Conservation (phyloP, 2,113 vertebrate genomes). For the Myrmecobius fasciatus region DNA sequence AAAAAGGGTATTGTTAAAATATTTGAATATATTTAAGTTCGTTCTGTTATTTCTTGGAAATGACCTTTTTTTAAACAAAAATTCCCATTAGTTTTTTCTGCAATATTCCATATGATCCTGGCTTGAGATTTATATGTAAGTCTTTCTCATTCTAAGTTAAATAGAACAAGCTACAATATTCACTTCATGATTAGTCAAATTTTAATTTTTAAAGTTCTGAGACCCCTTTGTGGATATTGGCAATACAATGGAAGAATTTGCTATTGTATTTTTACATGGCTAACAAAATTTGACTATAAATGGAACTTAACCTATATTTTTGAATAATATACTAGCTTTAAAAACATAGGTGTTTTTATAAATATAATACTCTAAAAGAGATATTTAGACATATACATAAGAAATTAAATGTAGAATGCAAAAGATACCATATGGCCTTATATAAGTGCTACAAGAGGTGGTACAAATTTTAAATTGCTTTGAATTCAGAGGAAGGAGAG, state of each 20-base stretch:
- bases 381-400: not conserved
- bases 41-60: conserved; percentile 48
- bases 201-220: conserved; percentile 52
- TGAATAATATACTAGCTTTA: conserved; percentile 38
- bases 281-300: conserved; percentile 53
- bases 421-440: not conserved
- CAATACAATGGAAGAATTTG: conserved; percentile 5
- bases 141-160: conserved; percentile 33
- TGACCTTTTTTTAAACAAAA: conserved; percentile 53
- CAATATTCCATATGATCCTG: conserved; percentile 44
- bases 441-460: not conserved
- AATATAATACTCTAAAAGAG: conserved; percentile 17
- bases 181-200: not conserved
- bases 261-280: conserved; percentile 21
- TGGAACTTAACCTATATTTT: conserved; percentile 36
- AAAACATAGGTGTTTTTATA: conserved; percentile 39
- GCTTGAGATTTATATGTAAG: conserved; percentile 18
- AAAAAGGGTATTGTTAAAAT: conserved; percentile 69
- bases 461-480: not conserved
- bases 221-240: conserved; percentile 13
- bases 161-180: conserved; percentile 16
- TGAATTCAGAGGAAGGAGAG: not conserved
- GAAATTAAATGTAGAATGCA: not conserved
- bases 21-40: conserved; percentile 73
- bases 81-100: conserved; percentile 50